These are phyloP conservation scores for Donacobius atricapilla DNA, from an alignment of 2,113 vertebrate genomes.

Conservation along the genomic window DNA sequence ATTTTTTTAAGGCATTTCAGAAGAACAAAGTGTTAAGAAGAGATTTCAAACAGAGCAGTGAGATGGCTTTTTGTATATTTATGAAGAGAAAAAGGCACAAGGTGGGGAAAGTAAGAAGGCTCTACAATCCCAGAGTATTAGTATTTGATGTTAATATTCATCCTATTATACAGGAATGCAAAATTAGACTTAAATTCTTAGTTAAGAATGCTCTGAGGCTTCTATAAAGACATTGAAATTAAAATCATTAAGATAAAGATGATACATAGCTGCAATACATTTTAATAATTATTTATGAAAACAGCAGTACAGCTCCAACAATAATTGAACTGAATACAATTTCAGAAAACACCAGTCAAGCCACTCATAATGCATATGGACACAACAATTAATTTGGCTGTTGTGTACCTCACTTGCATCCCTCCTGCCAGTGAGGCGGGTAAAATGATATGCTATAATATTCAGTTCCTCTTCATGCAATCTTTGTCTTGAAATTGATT, in stretches of 20 bases:
- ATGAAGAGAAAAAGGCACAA: background rate
- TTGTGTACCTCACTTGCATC: background rate
- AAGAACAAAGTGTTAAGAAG: background rate
- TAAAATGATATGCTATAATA: background rate
- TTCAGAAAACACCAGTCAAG: background rate
- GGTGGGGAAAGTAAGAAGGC: background rate
- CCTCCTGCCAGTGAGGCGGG: background rate
- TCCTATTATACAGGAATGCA: conserved; percentile 6
- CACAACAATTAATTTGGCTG: background rate
- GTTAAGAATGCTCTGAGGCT: background rate
- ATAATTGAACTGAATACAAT: background rate
- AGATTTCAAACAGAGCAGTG: background rate
- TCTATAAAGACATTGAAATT: background rate
- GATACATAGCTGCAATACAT: background rate
- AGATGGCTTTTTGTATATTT: background rate
- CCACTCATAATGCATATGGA: background rate
- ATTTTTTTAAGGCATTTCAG: background rate
- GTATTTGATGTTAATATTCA: conserved; percentile 19
- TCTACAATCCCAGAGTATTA: background rate
- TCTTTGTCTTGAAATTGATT: background rate
- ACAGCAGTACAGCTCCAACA: background rate
- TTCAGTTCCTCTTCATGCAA: background rate
- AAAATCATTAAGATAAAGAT: background rate
- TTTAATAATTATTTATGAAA: background rate
- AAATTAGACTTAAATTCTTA: background rate